Evolutionary conservation across 1,140 invertebrate genomes (phyloP).

Genomic region (Drosophila nannoptera): DNA sequence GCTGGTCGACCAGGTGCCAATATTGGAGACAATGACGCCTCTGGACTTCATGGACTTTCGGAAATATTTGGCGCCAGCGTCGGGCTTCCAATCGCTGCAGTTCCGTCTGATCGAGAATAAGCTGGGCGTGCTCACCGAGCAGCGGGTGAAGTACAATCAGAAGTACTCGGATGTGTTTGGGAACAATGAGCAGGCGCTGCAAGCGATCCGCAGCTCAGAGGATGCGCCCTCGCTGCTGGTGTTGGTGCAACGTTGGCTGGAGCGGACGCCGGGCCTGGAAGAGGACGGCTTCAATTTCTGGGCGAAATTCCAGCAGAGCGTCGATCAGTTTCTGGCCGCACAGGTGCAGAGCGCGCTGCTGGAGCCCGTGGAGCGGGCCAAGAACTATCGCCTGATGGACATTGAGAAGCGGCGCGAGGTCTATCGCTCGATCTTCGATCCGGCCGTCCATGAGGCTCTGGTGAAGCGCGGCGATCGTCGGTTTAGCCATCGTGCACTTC

Average conservation of each 20-base stretch:
- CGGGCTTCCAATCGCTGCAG: conserved; percentile 98
- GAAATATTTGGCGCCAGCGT: conserved; percentile 94
- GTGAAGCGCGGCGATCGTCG: conserved; percentile 91
- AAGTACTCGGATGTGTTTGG: conserved; percentile 93
- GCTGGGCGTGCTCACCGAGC: conserved; percentile 92
- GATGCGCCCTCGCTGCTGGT: conserved; percentile 89
- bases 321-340: conserved; percentile 86
- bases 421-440: conserved; percentile 94
- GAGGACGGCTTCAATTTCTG: conserved; percentile 94
- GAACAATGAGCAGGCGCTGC: conserved; percentile 85
- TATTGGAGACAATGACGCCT: conserved; percentile 98
- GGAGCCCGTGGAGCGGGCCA: conserved; percentile 81
- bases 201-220: conserved; percentile 88
- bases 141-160: conserved; percentile 95
- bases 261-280: conserved; percentile 94
- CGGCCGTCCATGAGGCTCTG: conserved; percentile 88
- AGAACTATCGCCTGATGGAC: conserved; percentile 84
- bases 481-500: conserved; percentile 93
- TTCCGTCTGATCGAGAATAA: conserved; percentile 98
- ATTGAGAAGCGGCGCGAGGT: conserved; percentile 88
- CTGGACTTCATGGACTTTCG: conserved; percentile 98
- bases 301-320: conserved; percentile 91
- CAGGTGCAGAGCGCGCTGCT: conserved; percentile 80
- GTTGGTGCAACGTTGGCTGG: conserved; percentile 94
- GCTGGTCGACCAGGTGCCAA: conserved; percentile 97